These are phyloP conservation scores for Neria commutata DNA, from an alignment of 2,888 invertebrate species.

Conservation along the genomic window DNA sequence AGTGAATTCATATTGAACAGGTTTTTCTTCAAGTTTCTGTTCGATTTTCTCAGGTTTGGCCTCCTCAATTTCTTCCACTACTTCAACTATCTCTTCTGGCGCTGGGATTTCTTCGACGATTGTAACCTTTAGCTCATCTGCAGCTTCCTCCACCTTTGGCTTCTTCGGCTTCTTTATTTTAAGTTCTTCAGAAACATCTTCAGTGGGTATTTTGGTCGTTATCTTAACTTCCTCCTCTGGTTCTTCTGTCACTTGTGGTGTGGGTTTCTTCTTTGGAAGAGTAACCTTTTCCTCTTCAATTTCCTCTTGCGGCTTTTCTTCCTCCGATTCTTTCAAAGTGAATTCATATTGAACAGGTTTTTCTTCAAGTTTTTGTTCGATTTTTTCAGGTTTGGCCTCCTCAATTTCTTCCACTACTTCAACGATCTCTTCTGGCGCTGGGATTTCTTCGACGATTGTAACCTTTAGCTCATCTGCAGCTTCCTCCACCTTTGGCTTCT, in stretches of 20 bases:
- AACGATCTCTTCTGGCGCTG: slow-evolving; percentile 34
- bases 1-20: slow-evolving; percentile 31
- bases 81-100: slow-evolving; percentile 59
- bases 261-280: slow-evolving; percentile 54
- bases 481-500: slow-evolving; percentile 43
- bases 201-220: slow-evolving; percentile 48
- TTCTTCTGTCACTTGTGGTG: slow-evolving; percentile 40
- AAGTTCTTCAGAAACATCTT: slow-evolving; percentile 55
- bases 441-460: slow-evolving; percentile 48
- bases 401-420: slow-evolving; percentile 50
- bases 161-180: slow-evolving; percentile 55
- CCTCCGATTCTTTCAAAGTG: slow-evolving; percentile 47
- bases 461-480: slow-evolving; percentile 48
- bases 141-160: slow-evolving; percentile 51
- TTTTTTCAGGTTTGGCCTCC: slow-evolving; percentile 40
- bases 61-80: slow-evolving; percentile 64
- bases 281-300: slow-evolving; percentile 55
- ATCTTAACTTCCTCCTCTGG: slow-evolving; percentile 56
- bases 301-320: slow-evolving; percentile 50
- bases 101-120: slow-evolving; percentile 57
- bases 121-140: slow-evolving; percentile 55
- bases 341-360: slow-evolving; percentile 48
- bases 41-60: slow-evolving; percentile 38
- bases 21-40: slow-evolving; percentile 30
- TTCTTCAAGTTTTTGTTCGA: slow-evolving; percentile 42